Percentiles rank a stretch among this genome's conserved stretches.
Evolutionary conservation across 2,113 vertebrate species (phyloP).

Genomic region (Oplegnathus fasciatus): DNA sequence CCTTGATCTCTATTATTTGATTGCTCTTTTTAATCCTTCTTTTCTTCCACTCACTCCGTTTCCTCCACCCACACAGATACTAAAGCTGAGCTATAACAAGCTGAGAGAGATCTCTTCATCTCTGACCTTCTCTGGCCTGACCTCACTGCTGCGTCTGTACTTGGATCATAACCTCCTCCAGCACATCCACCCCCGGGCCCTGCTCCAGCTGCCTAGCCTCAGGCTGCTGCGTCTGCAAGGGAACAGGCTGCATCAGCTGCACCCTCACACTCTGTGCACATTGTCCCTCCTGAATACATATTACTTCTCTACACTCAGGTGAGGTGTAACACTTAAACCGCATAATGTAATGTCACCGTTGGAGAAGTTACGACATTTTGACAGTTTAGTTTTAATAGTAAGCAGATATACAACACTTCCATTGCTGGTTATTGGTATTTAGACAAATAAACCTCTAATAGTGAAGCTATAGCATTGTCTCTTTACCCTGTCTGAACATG

Average conservation of each 20-base stretch:
- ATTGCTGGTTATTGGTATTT: neutral
- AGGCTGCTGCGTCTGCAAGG: constrained; percentile 93
- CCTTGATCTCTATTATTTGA: constrained; percentile 36
- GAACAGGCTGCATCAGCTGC: constrained; percentile 91
- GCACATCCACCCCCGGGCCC: constrained; percentile 91
- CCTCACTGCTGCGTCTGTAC: constrained; percentile 88
- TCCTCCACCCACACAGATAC: constrained; percentile 83
- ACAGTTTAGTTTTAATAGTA: neutral
- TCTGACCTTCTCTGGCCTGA: constrained; percentile 89
- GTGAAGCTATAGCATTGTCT: neutral
- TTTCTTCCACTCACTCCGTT: constrained; percentile 36
- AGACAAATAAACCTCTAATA: neutral
- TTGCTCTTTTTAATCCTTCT: constrained; percentile 45
- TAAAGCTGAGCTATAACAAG: constrained; percentile 98
- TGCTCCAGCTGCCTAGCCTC: constrained; percentile 89
- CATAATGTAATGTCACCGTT: neutral
- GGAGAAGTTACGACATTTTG: neutral
- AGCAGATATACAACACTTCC: too few species aligned
- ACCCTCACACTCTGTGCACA: constrained; percentile 90
- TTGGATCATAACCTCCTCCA: constrained; percentile 94
- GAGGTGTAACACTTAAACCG: constrained; percentile 25
- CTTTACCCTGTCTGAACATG: neutral
- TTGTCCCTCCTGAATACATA: constrained; percentile 89
- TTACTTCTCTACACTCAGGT: constrained; percentile 89
- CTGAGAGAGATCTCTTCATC: constrained; percentile 86